Evolutionary conservation across 2,797 vertebrate genomes (phyloP), one percentile per base, ranked within the genome.

Genomic region (Craterocephalus amniculus): DNA sequence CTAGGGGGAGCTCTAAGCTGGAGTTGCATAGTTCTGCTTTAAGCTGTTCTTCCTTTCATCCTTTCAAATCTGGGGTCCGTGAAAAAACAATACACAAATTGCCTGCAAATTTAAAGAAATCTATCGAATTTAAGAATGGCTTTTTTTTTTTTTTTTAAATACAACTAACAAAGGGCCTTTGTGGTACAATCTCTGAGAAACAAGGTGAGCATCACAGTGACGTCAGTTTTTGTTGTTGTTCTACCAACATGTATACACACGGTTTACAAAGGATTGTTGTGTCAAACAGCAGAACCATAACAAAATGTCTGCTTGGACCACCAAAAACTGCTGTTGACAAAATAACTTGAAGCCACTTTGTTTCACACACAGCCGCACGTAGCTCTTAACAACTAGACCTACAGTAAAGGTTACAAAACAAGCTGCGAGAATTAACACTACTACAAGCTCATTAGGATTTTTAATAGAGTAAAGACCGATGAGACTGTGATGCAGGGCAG

Each of bases 211-310:
- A 40, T n/a, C 54, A 48, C 29, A 63, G 32, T 70, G 66, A 70
- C 1, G 40, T 36, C 16, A 1, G 24, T 62, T 57, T 77, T 59
- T 70, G 59, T 78, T 78, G 58, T 38, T 61, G 55, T 55, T 54
- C 57, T 29, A 36, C 55, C 60, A 67, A 35, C 48, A 34, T 63
- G 61, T 63, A 2, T 77, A 38, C 32, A 58, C 45, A n/a, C 16
- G 51, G 62, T 49, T 76, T 55, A 60, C 54, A 58, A 63, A 64
- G 60, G 43, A 70, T 74, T 10, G 59, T 58, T 14, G 4, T n/a
- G 40, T 58, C 38, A 54, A 36, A 52, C 7, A 83, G 38, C 56
- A 67, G 67, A 20, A 67, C 51, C 51, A 66, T 32, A 4, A 78
- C 45, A 77, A 61, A 57, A 7, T 0, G n/a, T 26, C 38, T 55